Conservation (phyloP, 2,888 invertebrate genomes). For the Podotricha telesiphe region DNA sequence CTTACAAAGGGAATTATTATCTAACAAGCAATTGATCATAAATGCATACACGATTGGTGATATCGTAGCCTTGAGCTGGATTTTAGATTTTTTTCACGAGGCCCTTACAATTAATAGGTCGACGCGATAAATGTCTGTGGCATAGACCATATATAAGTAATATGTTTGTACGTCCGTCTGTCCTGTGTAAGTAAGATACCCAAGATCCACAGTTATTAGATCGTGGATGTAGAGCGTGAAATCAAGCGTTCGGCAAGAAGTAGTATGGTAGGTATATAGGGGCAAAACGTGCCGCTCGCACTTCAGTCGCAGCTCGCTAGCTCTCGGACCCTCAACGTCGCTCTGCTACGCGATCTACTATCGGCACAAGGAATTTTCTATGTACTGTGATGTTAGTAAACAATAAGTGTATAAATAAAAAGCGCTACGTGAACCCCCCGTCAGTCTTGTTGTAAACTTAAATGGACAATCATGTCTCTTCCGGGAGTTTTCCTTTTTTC, state of each 20-base stretch:
- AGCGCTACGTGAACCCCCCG: conserved; percentile 59
- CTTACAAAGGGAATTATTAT: conserved; percentile 29
- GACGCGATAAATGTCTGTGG: conserved; percentile 58
- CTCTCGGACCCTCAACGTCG: conserved; percentile 58
- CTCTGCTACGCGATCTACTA: conserved; percentile 45
- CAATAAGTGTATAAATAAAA: conserved; percentile 78
- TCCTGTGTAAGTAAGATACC: conserved; percentile 49
- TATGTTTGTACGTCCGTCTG: conserved; percentile 44
- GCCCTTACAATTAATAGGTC: conserved; percentile 64
- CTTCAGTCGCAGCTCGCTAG: conserved; percentile 63
- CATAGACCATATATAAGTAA: conserved; percentile 47
- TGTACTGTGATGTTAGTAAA: conserved; percentile 76
- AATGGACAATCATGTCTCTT: conserved; percentile 70
- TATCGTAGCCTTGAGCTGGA: conserved; percentile 59
- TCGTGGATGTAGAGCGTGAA: conserved; percentile 80
- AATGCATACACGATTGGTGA: conserved; percentile 28
- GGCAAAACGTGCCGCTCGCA: conserved; percentile 61
- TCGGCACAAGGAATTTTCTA: conserved; percentile 59
- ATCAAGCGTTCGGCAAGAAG: conserved; percentile 74
- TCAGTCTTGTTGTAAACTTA: conserved; percentile 68
- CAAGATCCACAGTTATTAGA: conserved; percentile 72
- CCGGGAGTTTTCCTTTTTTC: conserved; percentile 76
- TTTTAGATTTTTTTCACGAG: conserved; percentile 56
- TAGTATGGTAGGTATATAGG: conserved; percentile 73
- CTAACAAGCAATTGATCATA: conserved; percentile 39